phyloP scores from a whole-genome alignment of 64 coral and sea anemone species.

The Exaiptasia diaphana region DNA sequence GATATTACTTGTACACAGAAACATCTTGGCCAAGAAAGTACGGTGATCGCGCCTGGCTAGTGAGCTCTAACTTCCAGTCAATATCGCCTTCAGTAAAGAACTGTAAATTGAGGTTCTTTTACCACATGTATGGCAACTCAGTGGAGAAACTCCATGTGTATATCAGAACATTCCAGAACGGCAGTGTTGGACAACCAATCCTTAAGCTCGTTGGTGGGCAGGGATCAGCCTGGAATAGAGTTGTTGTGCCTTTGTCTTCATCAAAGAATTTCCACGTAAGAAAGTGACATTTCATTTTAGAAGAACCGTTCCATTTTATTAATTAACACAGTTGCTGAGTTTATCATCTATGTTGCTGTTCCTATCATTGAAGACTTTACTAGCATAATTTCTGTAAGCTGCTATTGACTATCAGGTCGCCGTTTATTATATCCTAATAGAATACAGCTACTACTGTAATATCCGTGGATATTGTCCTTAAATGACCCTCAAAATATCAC shows the following conservation, averaged over 20 bases:
- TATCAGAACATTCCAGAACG: conserved; percentile 46
- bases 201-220: conserved; percentile 53
- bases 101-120: conserved; percentile 78
- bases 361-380: not conserved
- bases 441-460: too few species aligned
- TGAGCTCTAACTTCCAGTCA: conserved; percentile 63
- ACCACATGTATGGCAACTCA: conserved; percentile 68
- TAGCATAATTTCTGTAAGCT: too few species aligned
- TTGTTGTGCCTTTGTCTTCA: conserved; percentile 49
- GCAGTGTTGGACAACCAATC: conserved; percentile 30
- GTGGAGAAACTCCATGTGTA: conserved; percentile 30
- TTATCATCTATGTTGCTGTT: not conserved
- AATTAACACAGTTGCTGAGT: not conserved
- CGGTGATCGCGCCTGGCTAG: conserved; percentile 70
- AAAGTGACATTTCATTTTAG: not conserved
- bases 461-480: too few species aligned
- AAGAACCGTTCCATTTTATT: not conserved
- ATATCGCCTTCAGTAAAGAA: not conserved
- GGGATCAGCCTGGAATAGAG: conserved; percentile 67
- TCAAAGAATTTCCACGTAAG: conserved; percentile 65
- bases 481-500: too few species aligned
- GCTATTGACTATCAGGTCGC: too few species aligned
- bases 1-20: conserved; percentile 79
- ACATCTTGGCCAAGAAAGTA: conserved; percentile 82
- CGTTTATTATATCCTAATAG: too few species aligned